Evolutionary conservation across 92 coral and sea anemone species (phyloP).

Genomic region (Nematostella vectensis): DNA sequence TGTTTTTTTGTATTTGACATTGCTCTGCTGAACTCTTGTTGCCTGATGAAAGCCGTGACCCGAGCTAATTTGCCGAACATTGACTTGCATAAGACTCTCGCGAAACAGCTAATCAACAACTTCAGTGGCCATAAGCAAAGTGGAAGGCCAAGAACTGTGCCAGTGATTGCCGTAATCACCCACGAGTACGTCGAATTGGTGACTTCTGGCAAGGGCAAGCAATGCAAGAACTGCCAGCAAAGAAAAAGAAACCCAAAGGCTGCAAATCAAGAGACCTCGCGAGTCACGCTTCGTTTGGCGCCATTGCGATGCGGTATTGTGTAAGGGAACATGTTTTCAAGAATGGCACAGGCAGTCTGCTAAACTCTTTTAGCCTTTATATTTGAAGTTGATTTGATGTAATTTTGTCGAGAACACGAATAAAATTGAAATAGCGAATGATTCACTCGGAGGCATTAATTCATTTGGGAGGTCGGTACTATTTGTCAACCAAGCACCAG

Average conservation of each 20-base stretch:
- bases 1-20: background rate
- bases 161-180: background rate
- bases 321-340: constrained; percentile 16
- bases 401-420: too few relatives aligned
- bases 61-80: background rate
- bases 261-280: constrained; percentile 8
- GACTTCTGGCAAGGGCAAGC: background rate
- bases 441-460: too few relatives aligned
- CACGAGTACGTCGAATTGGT: constrained; percentile 1
- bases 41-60: background rate
- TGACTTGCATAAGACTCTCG: constrained; percentile 3
- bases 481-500: too few relatives aligned
- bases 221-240: constrained; percentile 17
- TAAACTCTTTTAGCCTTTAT: background rate
- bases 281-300: constrained; percentile 11
- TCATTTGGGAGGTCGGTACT: too few relatives aligned
- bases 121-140: constrained; percentile 8
- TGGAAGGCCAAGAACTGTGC: constrained; percentile 4
- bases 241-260: background rate
- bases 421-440: too few relatives aligned
- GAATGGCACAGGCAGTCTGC: constrained; percentile 15
- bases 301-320: constrained; percentile 6
- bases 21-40: background rate
- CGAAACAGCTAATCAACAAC: constrained; percentile 2
- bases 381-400: too few relatives aligned